A percentile compares a stretch with the other conserved stretches of the same genome.
Conservation (phyloP, 2,113 vertebrate species). For the Myotis yumanensis region DNA sequence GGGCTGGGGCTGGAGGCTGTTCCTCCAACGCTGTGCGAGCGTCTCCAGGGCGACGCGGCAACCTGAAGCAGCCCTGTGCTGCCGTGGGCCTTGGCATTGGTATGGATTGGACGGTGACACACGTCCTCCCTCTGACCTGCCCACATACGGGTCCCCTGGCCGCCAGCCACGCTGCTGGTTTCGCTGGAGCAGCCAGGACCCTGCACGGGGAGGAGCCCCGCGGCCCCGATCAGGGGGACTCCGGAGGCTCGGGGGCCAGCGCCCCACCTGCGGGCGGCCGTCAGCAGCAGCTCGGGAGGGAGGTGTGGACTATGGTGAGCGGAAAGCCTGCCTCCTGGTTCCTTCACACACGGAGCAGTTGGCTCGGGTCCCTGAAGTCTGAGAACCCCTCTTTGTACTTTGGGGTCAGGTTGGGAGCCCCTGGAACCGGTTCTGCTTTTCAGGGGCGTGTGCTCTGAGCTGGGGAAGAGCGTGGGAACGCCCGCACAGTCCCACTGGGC, state of each 20-base stretch:
- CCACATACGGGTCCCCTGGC: neutral
- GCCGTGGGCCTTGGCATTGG: too few species aligned
- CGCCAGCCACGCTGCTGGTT: neutral
- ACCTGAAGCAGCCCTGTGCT: too few species aligned
- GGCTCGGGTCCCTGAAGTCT: conserved; percentile 71
- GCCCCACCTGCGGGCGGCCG: conserved; percentile 56
- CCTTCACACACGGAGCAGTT: conserved; percentile 70
- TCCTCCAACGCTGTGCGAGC: too few species aligned
- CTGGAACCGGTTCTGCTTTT: conserved; percentile 74
- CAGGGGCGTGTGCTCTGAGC: conserved; percentile 73
- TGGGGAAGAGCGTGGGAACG: conserved; percentile 65
- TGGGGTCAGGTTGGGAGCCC: conserved; percentile 74
- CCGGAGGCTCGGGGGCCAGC: conserved; percentile 66
- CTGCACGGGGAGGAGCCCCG: neutral
- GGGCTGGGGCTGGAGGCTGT: too few species aligned
- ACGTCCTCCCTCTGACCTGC: neutral
- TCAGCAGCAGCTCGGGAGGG: conserved; percentile 59
- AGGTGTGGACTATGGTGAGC: conserved; percentile 43
- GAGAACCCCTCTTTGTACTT: conserved; percentile 66
- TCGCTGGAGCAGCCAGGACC: neutral
- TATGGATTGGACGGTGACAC: too few species aligned
- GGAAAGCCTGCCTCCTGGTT: conserved; percentile 62
- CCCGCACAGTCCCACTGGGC: conserved; percentile 58
- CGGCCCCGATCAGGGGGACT: too few species aligned
- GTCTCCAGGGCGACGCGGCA: too few species aligned